phyloP scores from a whole-genome alignment of 2,888 invertebrate genomes.

The Antitype chi region DNA sequence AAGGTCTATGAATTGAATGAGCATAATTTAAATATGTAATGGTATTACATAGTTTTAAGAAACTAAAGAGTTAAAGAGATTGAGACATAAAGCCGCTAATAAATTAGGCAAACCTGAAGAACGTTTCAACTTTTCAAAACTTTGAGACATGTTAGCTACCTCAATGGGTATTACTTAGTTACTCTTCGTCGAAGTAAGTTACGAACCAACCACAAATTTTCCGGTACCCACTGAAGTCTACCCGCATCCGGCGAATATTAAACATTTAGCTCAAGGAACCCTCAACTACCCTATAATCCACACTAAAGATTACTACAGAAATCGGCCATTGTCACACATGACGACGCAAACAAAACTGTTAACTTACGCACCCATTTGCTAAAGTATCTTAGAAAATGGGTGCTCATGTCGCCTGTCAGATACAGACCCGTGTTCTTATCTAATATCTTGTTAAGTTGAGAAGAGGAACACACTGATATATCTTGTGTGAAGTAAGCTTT shows the following conservation, averaged over 20 bases:
- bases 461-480: constrained; percentile 26
- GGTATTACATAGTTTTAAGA: not conserved
- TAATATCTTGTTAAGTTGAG: constrained; percentile 32
- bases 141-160: not conserved
- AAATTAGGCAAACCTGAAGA: constrained; percentile 1
- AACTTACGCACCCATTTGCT: constrained; percentile 49
- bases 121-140: not conserved
- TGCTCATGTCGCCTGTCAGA: constrained; percentile 52
- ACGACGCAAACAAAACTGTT: constrained; percentile 53
- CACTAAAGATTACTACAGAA: constrained; percentile 44
- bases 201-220: constrained; percentile 19
- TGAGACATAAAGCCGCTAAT: not conserved
- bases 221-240: constrained; percentile 12
- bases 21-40: not conserved
- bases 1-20: not conserved
- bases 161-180: not conserved
- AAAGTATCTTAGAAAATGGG: constrained; percentile 55
- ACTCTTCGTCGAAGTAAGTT: constrained; percentile 10
- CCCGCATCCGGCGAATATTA: constrained; percentile 39
- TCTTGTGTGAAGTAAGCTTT: constrained; percentile 17
- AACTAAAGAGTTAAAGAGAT: not conserved
- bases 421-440: constrained; percentile 46
- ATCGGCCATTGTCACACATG: constrained; percentile 38
- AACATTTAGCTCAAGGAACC: constrained; percentile 35
- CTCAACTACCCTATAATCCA: constrained; percentile 6